Conservation (phyloP, 1,140 invertebrate genomes). For the Lycorma delicatula region DNA sequence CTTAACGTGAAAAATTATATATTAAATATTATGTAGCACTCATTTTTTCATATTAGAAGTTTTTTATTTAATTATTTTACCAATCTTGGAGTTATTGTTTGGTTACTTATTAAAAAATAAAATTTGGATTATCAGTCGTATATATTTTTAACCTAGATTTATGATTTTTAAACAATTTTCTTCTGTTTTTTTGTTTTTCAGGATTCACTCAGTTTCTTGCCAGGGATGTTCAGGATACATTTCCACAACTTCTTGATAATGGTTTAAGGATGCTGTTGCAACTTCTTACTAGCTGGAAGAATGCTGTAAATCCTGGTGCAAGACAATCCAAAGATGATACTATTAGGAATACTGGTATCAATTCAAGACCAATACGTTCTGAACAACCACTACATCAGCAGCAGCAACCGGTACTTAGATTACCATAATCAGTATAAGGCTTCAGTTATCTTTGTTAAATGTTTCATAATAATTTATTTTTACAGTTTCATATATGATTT, state of each 20-base stretch:
- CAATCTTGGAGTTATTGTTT: too few relatives aligned
- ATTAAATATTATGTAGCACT: too few relatives aligned
- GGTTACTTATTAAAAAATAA: too few relatives aligned
- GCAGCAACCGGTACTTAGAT: slow-evolving; percentile 3
- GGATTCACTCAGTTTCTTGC: slow-evolving; percentile 93
- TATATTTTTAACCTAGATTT: too few relatives aligned
- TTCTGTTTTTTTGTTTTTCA: slow-evolving; percentile 30
- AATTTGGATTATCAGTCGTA: too few relatives aligned
- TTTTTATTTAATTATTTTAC: too few relatives aligned
- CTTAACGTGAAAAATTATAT: too few relatives aligned
- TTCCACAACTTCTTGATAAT: slow-evolving; percentile 83
- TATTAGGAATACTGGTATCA: neutral
- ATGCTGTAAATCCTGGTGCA: slow-evolving; percentile 45
- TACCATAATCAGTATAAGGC: too few relatives aligned
- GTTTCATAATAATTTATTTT: too few relatives aligned
- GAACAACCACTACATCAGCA: neutral
- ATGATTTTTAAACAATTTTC: neutral
- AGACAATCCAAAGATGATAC: neutral
- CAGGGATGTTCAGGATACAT: slow-evolving; percentile 84
- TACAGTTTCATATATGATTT: too few relatives aligned
- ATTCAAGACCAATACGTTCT: neutral
- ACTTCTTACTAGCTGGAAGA: slow-evolving; percentile 87
- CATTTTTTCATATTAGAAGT: too few relatives aligned
- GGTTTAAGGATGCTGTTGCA: slow-evolving; percentile 90
- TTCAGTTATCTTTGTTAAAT: too few relatives aligned